These are phyloP conservation scores for Phortica okadai DNA, from an alignment of 2,888 invertebrate species.

Conservation along the genomic window DNA sequence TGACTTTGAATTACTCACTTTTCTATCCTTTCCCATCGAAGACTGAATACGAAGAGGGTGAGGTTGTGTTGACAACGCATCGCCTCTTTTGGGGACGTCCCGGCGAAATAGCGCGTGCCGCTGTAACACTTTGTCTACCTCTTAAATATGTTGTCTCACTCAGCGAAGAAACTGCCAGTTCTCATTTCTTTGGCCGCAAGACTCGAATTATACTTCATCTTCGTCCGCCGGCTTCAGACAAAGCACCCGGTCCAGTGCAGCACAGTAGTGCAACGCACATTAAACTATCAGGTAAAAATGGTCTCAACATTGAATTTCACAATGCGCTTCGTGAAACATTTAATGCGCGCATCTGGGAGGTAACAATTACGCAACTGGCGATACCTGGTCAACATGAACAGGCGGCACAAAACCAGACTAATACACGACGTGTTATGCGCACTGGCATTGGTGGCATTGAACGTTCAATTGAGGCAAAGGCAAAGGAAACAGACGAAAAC, in stretches of 20 bases:
- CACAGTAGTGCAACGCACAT: constrained; percentile 84
- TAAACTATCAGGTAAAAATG: constrained; percentile 92
- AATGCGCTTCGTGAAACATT: constrained; percentile 81
- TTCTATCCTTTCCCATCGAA: constrained; percentile 71
- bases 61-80: constrained; percentile 89
- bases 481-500: constrained; percentile 92
- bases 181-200: constrained; percentile 88
- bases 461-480: constrained; percentile 91
- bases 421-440: constrained; percentile 79
- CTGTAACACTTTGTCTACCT: constrained; percentile 83
- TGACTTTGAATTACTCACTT: not conserved
- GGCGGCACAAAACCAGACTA: constrained; percentile 38
- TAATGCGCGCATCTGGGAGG: constrained; percentile 82
- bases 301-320: constrained; percentile 82
- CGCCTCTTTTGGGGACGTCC: constrained; percentile 89
- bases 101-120: constrained; percentile 84
- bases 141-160: constrained; percentile 85
- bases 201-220: constrained; percentile 88
- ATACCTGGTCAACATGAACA: constrained; percentile 59
- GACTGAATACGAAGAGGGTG: constrained; percentile 90
- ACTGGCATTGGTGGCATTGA: constrained; percentile 98
- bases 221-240: constrained; percentile 81
- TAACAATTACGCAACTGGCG: constrained; percentile 50
- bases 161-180: constrained; percentile 88
- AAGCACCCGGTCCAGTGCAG: constrained; percentile 85